Base-by-base conservation (phyloP, 2,888 invertebrate genomes). In the Oxyteleia sp. region DNA sequence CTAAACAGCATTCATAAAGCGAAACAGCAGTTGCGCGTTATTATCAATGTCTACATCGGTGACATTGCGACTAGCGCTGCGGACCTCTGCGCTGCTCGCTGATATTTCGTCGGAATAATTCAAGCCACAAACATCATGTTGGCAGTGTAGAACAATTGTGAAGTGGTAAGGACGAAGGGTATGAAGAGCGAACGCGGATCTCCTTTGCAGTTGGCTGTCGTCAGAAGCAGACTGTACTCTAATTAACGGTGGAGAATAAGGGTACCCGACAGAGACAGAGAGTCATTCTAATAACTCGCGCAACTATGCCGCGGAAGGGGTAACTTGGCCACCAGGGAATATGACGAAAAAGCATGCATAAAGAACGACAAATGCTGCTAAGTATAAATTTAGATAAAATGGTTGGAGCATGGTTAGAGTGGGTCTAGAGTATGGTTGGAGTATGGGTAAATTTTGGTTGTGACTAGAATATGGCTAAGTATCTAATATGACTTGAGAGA, bases 221-320 rank as follows among this genome's bases (percentile, higher is more conserved):
- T 88, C 89, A 87, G 86, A 88, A 87, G 84, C 88, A 90, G 90
- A 90, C 88, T 89, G 89, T 89, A 89, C 87, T 89, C 90, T 90
- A 90, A 90, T 90, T 90, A 90, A 90, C 89, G 87, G 88, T 64
- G 82, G 79, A 84, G 87, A 87, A 87, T 89, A 90, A 90, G 90
- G 82, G 84, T 82, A 75, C 86, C 87, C 83, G 83, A 85, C 87
- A 86, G 87, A 85, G 87, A 89, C 84, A 85, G 84, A 88, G 88
- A 84, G 86, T 78, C 85, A 84, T 88, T 89, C 87, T 89, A 89
- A 90, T 90, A 89, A 90, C 86, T 88, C 82, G 85, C 74, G 66
- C 53, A 79, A 68, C 69, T 68, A 47, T 29, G 64, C 32, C 75
- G 71, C n/a, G 49, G 35, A 75, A 35, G 43, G 51, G 16, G 45